Percentiles rank a stretch among this genome's conserved stretches.
Evolutionary conservation across 2,888 invertebrate species (phyloP).

Genomic region (Agonopterix heracliana): DNA sequence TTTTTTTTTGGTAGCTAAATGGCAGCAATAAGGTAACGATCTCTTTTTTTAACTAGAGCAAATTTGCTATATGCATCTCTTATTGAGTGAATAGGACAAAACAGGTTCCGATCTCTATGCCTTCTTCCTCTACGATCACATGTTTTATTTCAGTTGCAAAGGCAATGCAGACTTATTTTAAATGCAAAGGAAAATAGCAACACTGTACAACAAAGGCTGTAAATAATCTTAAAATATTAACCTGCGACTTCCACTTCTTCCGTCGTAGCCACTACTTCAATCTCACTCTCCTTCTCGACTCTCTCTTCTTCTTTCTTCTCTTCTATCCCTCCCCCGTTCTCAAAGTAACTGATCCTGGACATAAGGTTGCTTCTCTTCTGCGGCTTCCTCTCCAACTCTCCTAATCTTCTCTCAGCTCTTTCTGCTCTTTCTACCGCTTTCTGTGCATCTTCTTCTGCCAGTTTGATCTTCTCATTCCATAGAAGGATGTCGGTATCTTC

Average conservation of each 20-base stretch:
- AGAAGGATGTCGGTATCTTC: conserved; percentile 80
- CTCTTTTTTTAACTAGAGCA: too few relatives aligned
- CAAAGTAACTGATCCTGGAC: conserved; percentile 63
- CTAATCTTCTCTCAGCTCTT: conserved; percentile 38
- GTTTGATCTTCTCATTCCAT: conserved; percentile 81
- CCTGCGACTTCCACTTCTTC: conserved; percentile 20
- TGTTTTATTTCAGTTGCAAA: too few relatives aligned
- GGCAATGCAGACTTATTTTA: too few relatives aligned
- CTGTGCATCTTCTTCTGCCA: conserved; percentile 81
- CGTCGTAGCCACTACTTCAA: not conserved
- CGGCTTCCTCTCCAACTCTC: conserved; percentile 23
- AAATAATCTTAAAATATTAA: conserved; percentile 9
- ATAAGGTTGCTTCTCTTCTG: conserved; percentile 40
- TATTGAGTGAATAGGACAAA: too few relatives aligned
- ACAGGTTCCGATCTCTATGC: too few relatives aligned
- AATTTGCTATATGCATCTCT: too few relatives aligned
- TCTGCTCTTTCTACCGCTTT: conserved; percentile 78
- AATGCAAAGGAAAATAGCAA: too few relatives aligned
- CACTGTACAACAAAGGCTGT: too few relatives aligned
- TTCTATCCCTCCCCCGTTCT: conserved; percentile 41
- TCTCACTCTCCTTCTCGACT: not conserved
- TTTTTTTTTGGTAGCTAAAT: too few relatives aligned
- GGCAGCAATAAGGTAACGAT: too few relatives aligned
- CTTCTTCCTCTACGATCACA: too few relatives aligned
- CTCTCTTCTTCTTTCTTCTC: conserved; percentile 24